Conservation (phyloP, 2,797 vertebrate genomes). For the Pyrocephalus nanus region DNA sequence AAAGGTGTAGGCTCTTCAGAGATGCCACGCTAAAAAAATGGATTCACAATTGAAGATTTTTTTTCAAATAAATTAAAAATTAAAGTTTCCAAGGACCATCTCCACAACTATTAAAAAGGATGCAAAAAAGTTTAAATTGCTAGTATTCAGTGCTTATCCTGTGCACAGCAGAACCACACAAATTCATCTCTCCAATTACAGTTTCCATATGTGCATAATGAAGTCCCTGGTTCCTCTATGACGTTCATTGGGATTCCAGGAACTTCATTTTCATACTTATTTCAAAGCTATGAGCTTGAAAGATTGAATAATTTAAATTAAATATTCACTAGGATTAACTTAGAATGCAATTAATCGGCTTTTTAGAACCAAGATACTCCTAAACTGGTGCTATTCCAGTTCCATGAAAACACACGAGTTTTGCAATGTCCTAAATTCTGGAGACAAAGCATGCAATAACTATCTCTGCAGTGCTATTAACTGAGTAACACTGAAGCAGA, state of each 20-base stretch:
- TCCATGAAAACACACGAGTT: neutral
- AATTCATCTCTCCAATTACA: neutral
- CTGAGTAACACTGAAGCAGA: neutral
- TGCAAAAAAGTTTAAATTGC: neutral
- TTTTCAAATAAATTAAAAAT: neutral
- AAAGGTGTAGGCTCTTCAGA: neutral
- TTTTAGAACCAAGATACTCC: neutral
- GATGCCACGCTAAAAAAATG: neutral
- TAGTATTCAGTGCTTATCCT: neutral
- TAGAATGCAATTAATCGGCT: neutral
- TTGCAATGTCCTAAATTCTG: neutral
- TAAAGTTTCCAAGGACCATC: neutral
- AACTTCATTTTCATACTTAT: neutral
- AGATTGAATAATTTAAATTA: neutral
- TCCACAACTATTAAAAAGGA: neutral
- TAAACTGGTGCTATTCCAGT: neutral
- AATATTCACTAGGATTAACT: neutral
- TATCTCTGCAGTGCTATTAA: neutral
- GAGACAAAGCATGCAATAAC: neutral
- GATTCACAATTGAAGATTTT: neutral
- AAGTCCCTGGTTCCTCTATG: neutral
- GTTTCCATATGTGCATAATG: neutral
- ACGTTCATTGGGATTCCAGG: neutral
- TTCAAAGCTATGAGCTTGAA: neutral
- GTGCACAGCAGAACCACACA: neutral